Base-by-base conservation (phyloP, 53 echinoderm and acorn worm species). In the Paracentrotus lividus region DNA sequence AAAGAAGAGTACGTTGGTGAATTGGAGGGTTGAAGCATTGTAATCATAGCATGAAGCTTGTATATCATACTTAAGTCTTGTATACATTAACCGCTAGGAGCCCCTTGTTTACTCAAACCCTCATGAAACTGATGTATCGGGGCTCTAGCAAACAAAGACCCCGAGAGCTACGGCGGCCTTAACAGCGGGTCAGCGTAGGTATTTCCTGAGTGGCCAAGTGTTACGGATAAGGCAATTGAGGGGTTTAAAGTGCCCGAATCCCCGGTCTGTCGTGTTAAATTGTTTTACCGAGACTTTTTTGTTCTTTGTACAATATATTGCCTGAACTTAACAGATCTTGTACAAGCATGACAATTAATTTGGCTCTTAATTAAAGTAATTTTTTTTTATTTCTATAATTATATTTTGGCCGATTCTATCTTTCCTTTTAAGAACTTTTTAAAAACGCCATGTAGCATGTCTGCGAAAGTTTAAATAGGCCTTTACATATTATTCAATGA, bases 81-180 rank as follows among this genome's bases (percentile, higher is more conserved):
- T 36, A 72, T 72, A 72, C 40, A 72, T 72, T 72, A 72, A 72
- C 72, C 40, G 40, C 36, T 36, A 40, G 72, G 40, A 72, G 38
- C 40, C 42, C n/a, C 15, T 65, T 90, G 90, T 90, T 90, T 61
- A 29, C 67, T 31, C 15, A 90, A 90, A 24, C 66, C 90, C 90
- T 90, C 16, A 90, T 14, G 0, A 24, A 67, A 47, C 90, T 90
- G 44, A 67, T 90, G 54, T 42, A 42, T 49, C 90, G 42, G 90
- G 66, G 45, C 67, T 40, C 67, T 31, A 44, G 66, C 90, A 90
- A 90, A 90, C 90, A 90, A 64, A 90, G 90, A 65, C 43, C 64
- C 64, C 90, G 64, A 65, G 90, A 67, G 90, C 49, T 90, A 6
- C 23, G 90, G 64, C 26, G 66, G 44, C 38, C n/a, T 26, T 32